Percentiles rank a stretch among this genome's conserved stretches.
phyloP scores from a whole-genome alignment of 2,888 invertebrate genomes.

The Apocheima hispidaria region DNA sequence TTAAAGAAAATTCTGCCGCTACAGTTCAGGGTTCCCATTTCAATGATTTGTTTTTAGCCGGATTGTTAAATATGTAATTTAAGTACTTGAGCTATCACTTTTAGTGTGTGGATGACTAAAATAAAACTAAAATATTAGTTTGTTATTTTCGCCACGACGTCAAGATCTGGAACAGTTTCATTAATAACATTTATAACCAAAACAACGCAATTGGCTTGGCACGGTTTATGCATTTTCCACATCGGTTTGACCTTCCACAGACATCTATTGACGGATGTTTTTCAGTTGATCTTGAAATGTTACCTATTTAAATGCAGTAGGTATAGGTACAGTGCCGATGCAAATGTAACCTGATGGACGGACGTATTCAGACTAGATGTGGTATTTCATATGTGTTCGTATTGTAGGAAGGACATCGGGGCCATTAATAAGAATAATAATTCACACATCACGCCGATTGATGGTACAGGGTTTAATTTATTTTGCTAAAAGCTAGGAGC shows the following conservation, averaged over 20 bases:
- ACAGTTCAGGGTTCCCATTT: too few species aligned
- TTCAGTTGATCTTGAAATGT: constrained; percentile 6
- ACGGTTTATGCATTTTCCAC: background rate
- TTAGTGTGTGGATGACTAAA: too few species aligned
- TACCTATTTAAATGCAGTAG: background rate
- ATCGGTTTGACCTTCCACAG: constrained; percentile 1
- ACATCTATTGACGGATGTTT: constrained; percentile 1
- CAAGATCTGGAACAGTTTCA: background rate
- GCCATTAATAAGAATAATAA: too few species aligned
- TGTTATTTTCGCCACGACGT: background rate
- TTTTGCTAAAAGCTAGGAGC: too few species aligned
- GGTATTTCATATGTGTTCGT: background rate
- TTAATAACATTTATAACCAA: constrained; percentile 4
- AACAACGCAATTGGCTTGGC: constrained; percentile 6
- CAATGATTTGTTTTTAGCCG: too few species aligned
- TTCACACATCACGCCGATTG: too few species aligned
- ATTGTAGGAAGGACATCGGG: background rate
- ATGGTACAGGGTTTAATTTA: too few species aligned
- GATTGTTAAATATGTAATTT: too few species aligned
- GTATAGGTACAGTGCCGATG: background rate
- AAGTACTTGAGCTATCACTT: too few species aligned
- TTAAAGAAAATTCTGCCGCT: too few species aligned
- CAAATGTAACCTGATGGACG: constrained; percentile 1
- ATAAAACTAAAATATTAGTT: background rate
- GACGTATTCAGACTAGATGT: background rate